These are phyloP conservation scores for Watsonalla binaria DNA, from an alignment of 2,888 invertebrate species.

Conservation along the genomic window DNA sequence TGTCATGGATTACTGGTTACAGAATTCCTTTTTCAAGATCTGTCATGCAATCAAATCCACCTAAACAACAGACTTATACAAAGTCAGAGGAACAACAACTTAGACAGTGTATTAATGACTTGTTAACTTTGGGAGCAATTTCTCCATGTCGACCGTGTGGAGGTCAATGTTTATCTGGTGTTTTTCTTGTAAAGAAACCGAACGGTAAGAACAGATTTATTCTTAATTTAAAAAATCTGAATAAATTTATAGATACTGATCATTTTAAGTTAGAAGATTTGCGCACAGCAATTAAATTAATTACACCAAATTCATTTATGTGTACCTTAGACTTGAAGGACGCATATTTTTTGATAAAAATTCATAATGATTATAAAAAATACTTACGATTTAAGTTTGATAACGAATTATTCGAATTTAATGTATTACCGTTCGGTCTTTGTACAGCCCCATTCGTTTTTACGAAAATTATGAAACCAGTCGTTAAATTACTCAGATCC, in stretches of 20 bases:
- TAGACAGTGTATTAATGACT: conserved; percentile 1
- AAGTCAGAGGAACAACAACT: neutral
- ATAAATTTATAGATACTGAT: neutral
- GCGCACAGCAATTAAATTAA: neutral
- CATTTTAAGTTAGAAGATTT: conserved; percentile 1
- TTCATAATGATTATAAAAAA: neutral
- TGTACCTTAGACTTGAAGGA: no score
- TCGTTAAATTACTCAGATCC: conserved; percentile 6
- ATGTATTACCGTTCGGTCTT: no score
- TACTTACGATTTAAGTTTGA: conserved; percentile 5
- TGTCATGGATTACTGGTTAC: conserved; percentile 10
- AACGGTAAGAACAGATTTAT: no score
- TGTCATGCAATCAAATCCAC: neutral
- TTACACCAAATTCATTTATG: conserved; percentile 2
- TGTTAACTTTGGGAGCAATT: conserved; percentile 5
- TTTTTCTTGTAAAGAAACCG: conserved; percentile 1
- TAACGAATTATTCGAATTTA: conserved; percentile 3
- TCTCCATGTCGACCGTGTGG: conserved; percentile 1
- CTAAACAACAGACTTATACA: neutral
- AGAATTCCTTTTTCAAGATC: conserved; percentile 1
- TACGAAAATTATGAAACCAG: conserved; percentile 12
- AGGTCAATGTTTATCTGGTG: conserved; percentile 2
- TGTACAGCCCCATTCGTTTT: conserved; percentile 6
- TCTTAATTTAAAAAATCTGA: neutral
- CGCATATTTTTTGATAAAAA: no score